Base-by-base conservation (phyloP, 2,797 vertebrate genomes). In the Urocyon cinereoargenteus region DNA sequence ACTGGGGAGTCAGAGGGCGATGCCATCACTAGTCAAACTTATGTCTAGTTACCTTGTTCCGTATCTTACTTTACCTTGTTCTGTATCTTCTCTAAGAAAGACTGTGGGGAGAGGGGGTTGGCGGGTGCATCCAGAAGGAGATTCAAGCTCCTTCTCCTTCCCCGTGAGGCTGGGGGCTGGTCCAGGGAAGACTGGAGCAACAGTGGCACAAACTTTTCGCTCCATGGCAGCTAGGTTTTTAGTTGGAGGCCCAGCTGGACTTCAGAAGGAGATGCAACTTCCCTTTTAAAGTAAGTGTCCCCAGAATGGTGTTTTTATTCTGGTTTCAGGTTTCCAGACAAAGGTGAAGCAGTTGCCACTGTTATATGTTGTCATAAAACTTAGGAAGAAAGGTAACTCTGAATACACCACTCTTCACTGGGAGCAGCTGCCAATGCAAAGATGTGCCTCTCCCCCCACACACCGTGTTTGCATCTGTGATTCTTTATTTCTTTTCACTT, bases 391-490 rank as follows among this genome's bases (percentile, higher is more conserved):
- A 9, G 34, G 66, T 4, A 40, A 5, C 2, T 24, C 49, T 1
- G 36, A 77, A 36, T 8, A 3, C 68, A 22, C 13, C 21, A 36
- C 78, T 40, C 70, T 53, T 22, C 19, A 4, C 10, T 51, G 92
- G 53, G 40, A 79, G 49, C 88, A 95, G 93, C 62, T 92, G 94
- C 95, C 70, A n/a, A 61, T 1, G 64, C 62, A 31, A 83, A 85
- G 87, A 83, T 51, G 31, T n/a, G 82, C 79, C 87, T 72, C 28
- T 22, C 8, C 3, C 11, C 40, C 40, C 40, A 1, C 40, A n/a
- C 40, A 5, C 40, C 62, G 4, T 45, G 59, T 92, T 68, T 90
- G 49, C 36, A 10, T 87, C 87, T 87, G 57, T 59, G 79, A 68
- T 45, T 90, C 84, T 51, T 86, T 49, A 68, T 94, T 96, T 81